These are phyloP conservation scores for Notospermus geniculatus DNA, from an alignment of 1,140 invertebrate species.

Conservation along the genomic window DNA sequence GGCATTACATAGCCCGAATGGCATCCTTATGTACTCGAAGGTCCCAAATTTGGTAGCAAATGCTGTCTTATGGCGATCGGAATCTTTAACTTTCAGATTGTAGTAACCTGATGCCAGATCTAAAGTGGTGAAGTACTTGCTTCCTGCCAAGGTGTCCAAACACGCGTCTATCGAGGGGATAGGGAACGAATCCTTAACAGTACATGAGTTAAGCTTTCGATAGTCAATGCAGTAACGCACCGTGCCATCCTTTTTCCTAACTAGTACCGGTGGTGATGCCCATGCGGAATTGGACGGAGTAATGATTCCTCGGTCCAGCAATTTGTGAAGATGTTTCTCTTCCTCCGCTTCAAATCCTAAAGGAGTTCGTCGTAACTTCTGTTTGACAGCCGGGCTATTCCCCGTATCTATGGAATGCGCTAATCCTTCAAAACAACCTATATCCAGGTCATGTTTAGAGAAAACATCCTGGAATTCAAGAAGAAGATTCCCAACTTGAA, in stretches of 20 bases:
- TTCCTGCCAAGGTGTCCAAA: conserved; percentile 11
- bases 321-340: not conserved
- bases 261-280: conserved; percentile 13
- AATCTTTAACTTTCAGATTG: conserved; percentile 17
- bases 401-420: not conserved
- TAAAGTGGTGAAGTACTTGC: conserved; percentile 17
- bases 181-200: conserved; percentile 57
- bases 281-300: conserved; percentile 2
- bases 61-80: conserved; percentile 24
- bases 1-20: conserved; percentile 32
- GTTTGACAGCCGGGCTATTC: not conserved
- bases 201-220: conserved; percentile 51
- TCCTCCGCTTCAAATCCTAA: not conserved
- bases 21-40: conserved; percentile 20
- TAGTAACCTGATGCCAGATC: conserved; percentile 17
- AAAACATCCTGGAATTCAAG: not conserved
- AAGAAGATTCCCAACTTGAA: not conserved
- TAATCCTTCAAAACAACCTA: not conserved
- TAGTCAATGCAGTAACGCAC: conserved; percentile 55
- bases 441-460: not conserved
- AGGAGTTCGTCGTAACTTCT: not conserved
- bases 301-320: not conserved
- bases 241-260: conserved; percentile 7
- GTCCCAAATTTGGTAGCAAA: conserved; percentile 24
- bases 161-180: conserved; percentile 55